These are phyloP conservation scores for Phoenoteleia sp. DNA, from an alignment of 2,888 invertebrate genomes.

Conservation along the genomic window DNA sequence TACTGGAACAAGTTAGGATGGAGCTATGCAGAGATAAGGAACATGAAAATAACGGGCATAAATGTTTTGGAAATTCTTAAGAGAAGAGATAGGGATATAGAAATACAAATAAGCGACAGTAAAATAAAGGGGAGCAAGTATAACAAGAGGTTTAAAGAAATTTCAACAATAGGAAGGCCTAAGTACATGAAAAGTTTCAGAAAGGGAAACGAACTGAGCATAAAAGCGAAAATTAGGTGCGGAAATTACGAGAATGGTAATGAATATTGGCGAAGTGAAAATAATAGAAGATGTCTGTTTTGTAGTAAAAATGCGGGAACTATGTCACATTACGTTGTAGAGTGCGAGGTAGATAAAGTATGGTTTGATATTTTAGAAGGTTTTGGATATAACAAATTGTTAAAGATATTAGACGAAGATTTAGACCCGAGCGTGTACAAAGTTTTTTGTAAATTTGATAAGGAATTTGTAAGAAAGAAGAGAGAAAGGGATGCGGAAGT, in stretches of 20 bases:
- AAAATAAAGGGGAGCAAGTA: slow-evolving; percentile 27
- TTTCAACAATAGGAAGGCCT: neutral
- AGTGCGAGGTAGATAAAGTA: slow-evolving; percentile 20
- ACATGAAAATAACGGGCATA: neutral
- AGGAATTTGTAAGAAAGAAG: no score
- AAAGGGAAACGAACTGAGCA: neutral
- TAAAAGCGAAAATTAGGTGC: slow-evolving; percentile 42
- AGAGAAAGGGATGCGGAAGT: no score
- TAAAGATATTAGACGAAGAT: neutral
- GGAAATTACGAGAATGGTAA: slow-evolving; percentile 33
- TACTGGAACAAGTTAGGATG: slow-evolving; percentile 4
- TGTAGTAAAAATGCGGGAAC: neutral
- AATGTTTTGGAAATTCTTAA: neutral
- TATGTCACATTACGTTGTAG: neutral
- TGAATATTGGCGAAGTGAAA: slow-evolving; percentile 4
- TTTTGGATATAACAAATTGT: neutral
- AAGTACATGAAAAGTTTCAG: neutral
- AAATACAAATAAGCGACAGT: neutral
- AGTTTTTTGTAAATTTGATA: no score
- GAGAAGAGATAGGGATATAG: neutral
- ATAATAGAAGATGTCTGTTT: slow-evolving; percentile 19
- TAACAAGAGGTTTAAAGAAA: slow-evolving; percentile 19
- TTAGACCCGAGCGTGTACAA: no score
- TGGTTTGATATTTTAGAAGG: slow-evolving; percentile 10
- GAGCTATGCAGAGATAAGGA: neutral